Base-by-base conservation (phyloP, 1,140 invertebrate species). In the Theocolax elegans region DNA sequence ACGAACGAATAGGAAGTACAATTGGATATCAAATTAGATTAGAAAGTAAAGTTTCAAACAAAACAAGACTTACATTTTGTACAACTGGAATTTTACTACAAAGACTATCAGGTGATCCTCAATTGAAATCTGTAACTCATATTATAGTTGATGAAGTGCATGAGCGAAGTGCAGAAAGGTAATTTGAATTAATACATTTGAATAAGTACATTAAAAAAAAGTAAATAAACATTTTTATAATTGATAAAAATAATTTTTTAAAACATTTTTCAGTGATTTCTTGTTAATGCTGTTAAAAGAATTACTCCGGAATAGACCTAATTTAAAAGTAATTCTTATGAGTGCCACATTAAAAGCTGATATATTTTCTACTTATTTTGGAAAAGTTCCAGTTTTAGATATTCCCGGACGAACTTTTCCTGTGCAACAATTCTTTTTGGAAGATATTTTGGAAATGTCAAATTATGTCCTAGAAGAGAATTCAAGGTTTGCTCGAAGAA, bases 131-230 rank as follows among this genome's bases (percentile, higher is more conserved):
- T 15, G 90, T 94, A 1, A 91, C 92, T 0, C 94, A 95, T 77
- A 85, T 95, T 23, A 89, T 95, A 71, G 89, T 97, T 10, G 96
- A 98, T 81, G 96, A 98, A 86, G 93, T 97, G 3, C 96, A 98
- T 80, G 96, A 98, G 82, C 87, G 96, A 69, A 92, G 75, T 15
- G 77, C 77, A 48, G 77, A 78, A 56, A 78, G 76, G 76, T 78
- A 72, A 65, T 35, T 6, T n/a, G 25, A 31, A 19, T 49, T 40
- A 59, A 42, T n/a, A 42, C n/a, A n/a, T n/a, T n/a, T n/a, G n/a
- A 58, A 9, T 49, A 35, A n/a, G 1, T 40, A 48, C 49, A 35
- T 17, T 46, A 31, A 8, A n/a, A 21, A 19, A 60, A 59, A 23
- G 13, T 15, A 17, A 17, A 9, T 29, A 19, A 42, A 21, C 21